Conservation (phyloP, 1,140 invertebrate genomes). For the Diorhabda carinulata region DNA sequence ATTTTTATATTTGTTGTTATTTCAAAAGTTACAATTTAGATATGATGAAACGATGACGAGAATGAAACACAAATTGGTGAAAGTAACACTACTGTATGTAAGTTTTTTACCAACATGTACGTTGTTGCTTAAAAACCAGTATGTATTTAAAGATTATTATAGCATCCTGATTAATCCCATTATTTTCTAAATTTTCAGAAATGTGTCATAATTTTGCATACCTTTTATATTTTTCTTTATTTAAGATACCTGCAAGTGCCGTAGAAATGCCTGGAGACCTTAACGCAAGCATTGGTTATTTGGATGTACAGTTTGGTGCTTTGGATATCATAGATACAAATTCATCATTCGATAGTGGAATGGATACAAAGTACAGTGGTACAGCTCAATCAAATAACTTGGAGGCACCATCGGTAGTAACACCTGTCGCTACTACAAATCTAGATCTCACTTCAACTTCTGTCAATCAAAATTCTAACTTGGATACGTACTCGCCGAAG, state of each 20-base stretch:
- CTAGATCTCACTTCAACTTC: conserved; percentile 36
- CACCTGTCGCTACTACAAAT: conserved; percentile 23
- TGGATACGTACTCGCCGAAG: conserved; percentile 41
- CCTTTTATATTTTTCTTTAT: conserved; percentile 14
- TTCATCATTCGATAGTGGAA: conserved; percentile 53
- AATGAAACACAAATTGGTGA: conserved; percentile 18
- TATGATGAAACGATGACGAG: conserved; percentile 33
- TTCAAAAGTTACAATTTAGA: background rate
- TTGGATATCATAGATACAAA: conserved; percentile 76
- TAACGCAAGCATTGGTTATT: conserved; percentile 65
- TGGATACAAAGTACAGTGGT: conserved; percentile 48
- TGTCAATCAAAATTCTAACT: conserved; percentile 30
- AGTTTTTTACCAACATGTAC: conserved; percentile 20
- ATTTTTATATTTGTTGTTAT: too few species aligned
- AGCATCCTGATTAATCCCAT: conserved; percentile 20
- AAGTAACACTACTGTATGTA: background rate
- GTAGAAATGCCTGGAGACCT: conserved; percentile 93
- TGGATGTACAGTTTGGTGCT: conserved; percentile 92
- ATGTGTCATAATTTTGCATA: background rate
- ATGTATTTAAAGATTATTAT: conserved; percentile 12
- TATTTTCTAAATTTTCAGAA: background rate
- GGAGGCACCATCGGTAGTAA: conserved; percentile 27
- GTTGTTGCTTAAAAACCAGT: conserved; percentile 7
- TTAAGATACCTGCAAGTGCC: conserved; percentile 83
- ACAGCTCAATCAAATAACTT: conserved; percentile 16